Percentiles rank a stretch among this genome's conserved stretches.
These are phyloP conservation scores for Stratiomys singularior DNA, from an alignment of 2,888 invertebrate species.

Conservation along the genomic window DNA sequence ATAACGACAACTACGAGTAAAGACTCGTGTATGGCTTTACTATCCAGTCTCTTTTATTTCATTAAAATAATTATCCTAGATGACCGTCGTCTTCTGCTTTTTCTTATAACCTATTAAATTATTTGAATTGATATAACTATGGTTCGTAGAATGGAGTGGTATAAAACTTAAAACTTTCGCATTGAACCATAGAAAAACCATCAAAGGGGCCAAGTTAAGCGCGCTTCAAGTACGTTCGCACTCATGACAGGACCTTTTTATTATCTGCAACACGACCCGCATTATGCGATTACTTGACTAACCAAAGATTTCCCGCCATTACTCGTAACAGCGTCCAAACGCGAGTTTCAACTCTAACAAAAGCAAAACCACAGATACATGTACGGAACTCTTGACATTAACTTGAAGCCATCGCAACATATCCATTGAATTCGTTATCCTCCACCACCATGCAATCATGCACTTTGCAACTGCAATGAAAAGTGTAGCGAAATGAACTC, in stretches of 20 bases:
- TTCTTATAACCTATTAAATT: too few relatives aligned
- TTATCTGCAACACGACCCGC: conserved; percentile 1
- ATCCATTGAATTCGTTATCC: not conserved
- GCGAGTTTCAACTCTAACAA: not conserved
- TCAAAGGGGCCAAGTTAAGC: too few relatives aligned
- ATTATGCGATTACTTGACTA: conserved; percentile 19
- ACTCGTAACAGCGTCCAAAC: not conserved
- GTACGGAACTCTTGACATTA: conserved; percentile 7
- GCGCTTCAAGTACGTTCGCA: not conserved
- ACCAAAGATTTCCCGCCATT: conserved; percentile 3
- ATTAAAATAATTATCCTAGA: too few relatives aligned
- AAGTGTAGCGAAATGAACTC: not conserved
- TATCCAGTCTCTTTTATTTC: too few relatives aligned
- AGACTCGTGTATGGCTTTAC: too few relatives aligned
- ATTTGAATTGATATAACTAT: too few relatives aligned
- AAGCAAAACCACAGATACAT: not conserved
- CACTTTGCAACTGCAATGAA: conserved; percentile 8
- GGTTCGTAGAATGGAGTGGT: too few relatives aligned
- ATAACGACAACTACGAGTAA: too few relatives aligned
- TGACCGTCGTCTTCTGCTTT: too few relatives aligned
- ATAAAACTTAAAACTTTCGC: too few relatives aligned
- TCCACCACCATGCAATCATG: not conserved
- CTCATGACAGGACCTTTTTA: conserved; percentile 3
- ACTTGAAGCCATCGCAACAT: not conserved
- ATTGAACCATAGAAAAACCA: too few relatives aligned